Conservation (phyloP, 2,888 invertebrate species). For the Melinaea marsaeus region DNA sequence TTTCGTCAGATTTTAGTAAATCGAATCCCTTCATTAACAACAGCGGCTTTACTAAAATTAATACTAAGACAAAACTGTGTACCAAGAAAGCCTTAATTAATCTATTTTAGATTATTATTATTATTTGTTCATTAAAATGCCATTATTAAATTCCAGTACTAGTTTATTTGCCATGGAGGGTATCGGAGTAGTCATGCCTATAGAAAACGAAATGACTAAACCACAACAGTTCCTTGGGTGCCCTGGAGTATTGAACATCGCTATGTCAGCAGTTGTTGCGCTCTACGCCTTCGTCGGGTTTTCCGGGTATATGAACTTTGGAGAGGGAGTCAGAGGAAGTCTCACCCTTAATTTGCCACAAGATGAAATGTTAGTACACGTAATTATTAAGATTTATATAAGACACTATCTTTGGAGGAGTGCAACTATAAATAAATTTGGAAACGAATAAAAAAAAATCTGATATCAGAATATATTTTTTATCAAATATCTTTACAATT, state of each 20-base stretch:
- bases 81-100: too few relatives aligned
- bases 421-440: too few relatives aligned
- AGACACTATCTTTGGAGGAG: not conserved
- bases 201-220: constrained; percentile 94
- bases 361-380: constrained; percentile 79
- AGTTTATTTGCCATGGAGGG: constrained; percentile 98
- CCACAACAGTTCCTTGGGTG: constrained; percentile 88
- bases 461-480: not conserved
- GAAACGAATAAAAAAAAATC: too few relatives aligned
- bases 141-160: constrained; percentile 77
- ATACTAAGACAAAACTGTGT: too few relatives aligned
- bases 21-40: too few relatives aligned
- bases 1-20: too few relatives aligned
- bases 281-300: constrained; percentile 92
- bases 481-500: constrained; percentile 9
- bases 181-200: constrained; percentile 94
- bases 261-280: constrained; percentile 88
- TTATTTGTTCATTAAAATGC: not conserved
- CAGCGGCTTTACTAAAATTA: too few relatives aligned
- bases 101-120: not conserved
- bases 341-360: constrained; percentile 90
- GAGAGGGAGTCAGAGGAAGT: constrained; percentile 83
- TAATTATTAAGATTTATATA: not conserved
- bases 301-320: constrained; percentile 92
- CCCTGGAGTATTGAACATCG: constrained; percentile 91